Evolutionary conservation across 1,140 invertebrate species (phyloP), one percentile per base, ranked within the genome.

Genomic region (Drosophila equinoxialis): DNA sequence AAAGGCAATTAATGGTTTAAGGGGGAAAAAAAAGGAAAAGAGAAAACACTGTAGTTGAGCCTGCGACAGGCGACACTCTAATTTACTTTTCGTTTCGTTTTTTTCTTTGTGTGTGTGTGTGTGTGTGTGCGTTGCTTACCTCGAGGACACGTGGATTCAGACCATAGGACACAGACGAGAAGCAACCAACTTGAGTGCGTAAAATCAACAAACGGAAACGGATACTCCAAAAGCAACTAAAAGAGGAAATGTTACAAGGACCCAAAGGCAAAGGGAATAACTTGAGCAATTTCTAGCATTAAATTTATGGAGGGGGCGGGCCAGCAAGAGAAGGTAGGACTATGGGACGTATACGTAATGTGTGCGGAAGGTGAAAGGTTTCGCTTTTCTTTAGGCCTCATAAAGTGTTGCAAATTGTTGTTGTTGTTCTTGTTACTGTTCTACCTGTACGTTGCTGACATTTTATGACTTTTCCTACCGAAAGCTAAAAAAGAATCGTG

Each of bases 141-240:
- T 33, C 57, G 35, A 59, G 74, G 71, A 62, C 73, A 68, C 61
- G 37, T 30, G 41, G 10, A 26, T 41, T 51, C n/a, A 59, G 35
- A 14, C 57, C 57, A n/a, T 17, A 35, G 35, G 60, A 26, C 35
- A 39, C 42, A 59, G 67, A 54, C 30, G 42, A 17, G 17, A 51
- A 17, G 45, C 45, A 51, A 23, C 45, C 45, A 14, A 57, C 51
- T 70, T 70, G 75, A 78, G 82, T 85, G 81, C 75, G 81, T 85
- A 74, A 80, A 74, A 80, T 85, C 71, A 74, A 74, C 77, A 75
- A 89, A 74, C 80, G 80, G 84, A 89, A 89, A 72, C 80, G 83
- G 83, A 87, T 80, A 84, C 80, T 87, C 83, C 45, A 51, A 51
- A 83, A 89, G 80, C 80, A 84, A 67, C 77, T 76, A 58, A 75